Evolutionary conservation across 1,140 invertebrate genomes (phyloP).

Genomic region (Metopolophium dirhodum): DNA sequence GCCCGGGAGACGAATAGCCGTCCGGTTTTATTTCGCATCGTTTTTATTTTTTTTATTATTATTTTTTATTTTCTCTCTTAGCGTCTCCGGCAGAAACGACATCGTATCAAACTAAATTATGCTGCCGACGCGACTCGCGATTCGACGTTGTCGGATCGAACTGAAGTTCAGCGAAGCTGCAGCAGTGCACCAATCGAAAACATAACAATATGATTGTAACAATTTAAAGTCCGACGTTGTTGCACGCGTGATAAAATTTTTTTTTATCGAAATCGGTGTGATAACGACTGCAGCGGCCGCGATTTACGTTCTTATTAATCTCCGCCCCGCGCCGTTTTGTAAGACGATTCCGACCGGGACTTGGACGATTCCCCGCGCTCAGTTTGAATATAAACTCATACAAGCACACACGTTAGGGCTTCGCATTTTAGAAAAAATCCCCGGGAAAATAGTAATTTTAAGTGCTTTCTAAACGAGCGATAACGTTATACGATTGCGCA

Average conservation of each 20-base stretch:
- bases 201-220: too few relatives aligned
- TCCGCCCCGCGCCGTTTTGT: too few relatives aligned
- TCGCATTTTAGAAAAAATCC: neutral
- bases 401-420: neutral
- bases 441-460: neutral
- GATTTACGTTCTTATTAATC: neutral
- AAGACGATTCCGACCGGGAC: neutral
- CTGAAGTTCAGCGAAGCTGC: too few relatives aligned
- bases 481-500: neutral
- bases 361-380: too few relatives aligned
- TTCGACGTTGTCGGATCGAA: neutral
- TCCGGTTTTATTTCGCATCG: conserved; percentile 46
- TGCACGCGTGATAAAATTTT: neutral
- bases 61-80: neutral
- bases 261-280: neutral
- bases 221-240: too few relatives aligned
- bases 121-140: neutral
- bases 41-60: neutral
- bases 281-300: neutral
- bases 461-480: neutral
- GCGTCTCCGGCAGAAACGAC: conserved; percentile 17
- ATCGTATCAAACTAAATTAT: neutral
- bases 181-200: too few relatives aligned
- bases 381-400: neutral
- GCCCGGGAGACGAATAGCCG: conserved; percentile 53